Percentiles rank a stretch among this genome's conserved stretches.
These are phyloP conservation scores for Bufo gargarizans DNA, from an alignment of 2,113 vertebrate genomes.

Conservation along the genomic window DNA sequence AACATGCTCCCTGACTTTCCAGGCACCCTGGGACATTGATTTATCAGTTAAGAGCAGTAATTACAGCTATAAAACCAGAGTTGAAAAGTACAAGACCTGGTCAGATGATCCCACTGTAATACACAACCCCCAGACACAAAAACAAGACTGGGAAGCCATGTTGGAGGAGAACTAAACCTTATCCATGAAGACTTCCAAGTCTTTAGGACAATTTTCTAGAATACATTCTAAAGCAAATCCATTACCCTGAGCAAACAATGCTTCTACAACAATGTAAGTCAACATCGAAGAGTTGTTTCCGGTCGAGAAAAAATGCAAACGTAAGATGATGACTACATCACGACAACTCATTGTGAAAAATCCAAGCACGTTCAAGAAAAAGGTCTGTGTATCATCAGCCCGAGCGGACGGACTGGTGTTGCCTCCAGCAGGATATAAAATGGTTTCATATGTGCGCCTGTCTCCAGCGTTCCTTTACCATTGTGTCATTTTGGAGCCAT, in stretches of 20 bases:
- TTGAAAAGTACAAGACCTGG: conserved; percentile 51
- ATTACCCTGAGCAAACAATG: not conserved
- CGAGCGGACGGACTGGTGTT: not conserved
- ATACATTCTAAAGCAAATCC: not conserved
- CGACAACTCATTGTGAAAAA: conserved; percentile 8
- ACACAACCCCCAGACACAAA: conserved; percentile 6
- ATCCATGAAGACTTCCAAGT: not conserved
- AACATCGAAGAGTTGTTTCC: not conserved
- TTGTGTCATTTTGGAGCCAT: conserved; percentile 71
- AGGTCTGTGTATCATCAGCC: not conserved
- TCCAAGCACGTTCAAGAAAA: not conserved
- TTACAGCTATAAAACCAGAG: conserved; percentile 55
- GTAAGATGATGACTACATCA: not conserved
- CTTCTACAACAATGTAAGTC: not conserved
- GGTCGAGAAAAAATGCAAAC: not conserved
- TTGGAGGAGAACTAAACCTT: not conserved
- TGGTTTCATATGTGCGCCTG: conserved; percentile 46
- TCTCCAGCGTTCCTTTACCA: conserved; percentile 67
- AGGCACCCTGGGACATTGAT: conserved; percentile 59
- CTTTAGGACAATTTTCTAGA: not conserved
- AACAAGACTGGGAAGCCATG: conserved; percentile 17
- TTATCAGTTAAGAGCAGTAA: conserved; percentile 57
- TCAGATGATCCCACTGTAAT: not conserved
- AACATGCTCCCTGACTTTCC: conserved; percentile 62
- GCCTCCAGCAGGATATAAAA: conserved; percentile 50